Conservation (phyloP, 2,797 vertebrate species). For the Epinephelus coioides region DNA sequence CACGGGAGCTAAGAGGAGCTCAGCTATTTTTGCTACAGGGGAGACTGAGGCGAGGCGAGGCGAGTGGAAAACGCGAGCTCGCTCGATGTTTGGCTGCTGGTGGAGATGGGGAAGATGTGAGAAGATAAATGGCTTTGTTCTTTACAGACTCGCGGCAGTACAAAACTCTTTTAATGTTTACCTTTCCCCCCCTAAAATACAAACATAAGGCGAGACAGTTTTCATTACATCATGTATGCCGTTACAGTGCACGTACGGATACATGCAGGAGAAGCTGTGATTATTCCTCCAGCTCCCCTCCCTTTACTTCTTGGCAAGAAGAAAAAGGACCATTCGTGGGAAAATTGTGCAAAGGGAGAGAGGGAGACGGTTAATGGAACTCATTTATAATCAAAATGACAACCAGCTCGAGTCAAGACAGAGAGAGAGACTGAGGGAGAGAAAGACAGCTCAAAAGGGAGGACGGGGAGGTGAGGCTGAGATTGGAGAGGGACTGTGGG, state of each 20-base stretch:
- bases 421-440: conserved; percentile 13
- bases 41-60: conserved; percentile 59
- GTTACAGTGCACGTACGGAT: conserved; percentile 21
- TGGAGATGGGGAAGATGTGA: conserved; percentile 63
- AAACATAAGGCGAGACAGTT: conserved; percentile 25
- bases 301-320: background rate
- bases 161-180: conserved; percentile 60
- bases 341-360: conserved; percentile 37
- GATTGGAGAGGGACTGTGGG: conserved; percentile 75
- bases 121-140: conserved; percentile 76
- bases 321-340: conserved; percentile 16
- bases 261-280: conserved; percentile 1
- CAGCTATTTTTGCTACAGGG: conserved; percentile 75
- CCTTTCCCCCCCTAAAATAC: conserved; percentile 29
- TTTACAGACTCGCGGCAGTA: conserved; percentile 53
- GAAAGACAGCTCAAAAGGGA: conserved; percentile 45
- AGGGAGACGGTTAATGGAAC: conserved; percentile 50
- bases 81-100: conserved; percentile 63
- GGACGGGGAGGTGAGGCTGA: conserved; percentile 56
- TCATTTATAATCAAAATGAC: conserved; percentile 74
- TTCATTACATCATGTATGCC: conserved; percentile 25
- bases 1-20: conserved; percentile 66
- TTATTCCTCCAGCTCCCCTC: background rate
- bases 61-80: conserved; percentile 54
- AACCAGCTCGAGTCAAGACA: conserved; percentile 44